phyloP scores from a whole-genome alignment of 2,113 vertebrate species.

The Passer domesticus region DNA sequence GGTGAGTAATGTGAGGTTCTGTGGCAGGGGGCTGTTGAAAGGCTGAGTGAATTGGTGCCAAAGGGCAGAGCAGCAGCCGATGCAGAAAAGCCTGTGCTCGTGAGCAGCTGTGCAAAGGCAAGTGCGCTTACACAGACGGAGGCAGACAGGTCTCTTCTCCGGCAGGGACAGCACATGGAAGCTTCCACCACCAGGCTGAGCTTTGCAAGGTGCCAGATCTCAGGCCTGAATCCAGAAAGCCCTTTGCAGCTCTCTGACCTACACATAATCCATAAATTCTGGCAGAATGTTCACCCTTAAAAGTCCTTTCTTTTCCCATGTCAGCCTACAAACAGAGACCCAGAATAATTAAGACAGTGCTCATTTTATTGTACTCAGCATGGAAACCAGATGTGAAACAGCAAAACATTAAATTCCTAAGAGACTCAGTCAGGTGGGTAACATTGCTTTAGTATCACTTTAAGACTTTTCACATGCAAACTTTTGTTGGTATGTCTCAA shows the following conservation, averaged over 20 bases:
- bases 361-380: slow-evolving; percentile 59
- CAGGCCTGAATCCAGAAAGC: neutral
- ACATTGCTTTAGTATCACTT: slow-evolving; percentile 21
- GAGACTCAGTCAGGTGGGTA: neutral
- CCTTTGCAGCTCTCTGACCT: neutral
- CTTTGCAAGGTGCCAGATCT: neutral
- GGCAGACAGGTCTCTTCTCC: neutral
- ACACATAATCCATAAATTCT: neutral
- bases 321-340: slow-evolving; percentile 42
- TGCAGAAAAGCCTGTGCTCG: neutral
- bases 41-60: neutral
- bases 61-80: neutral
- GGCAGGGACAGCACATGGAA: accelerated
- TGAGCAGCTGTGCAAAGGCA: neutral
- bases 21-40: neutral
- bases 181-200: neutral
- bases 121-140: neutral
- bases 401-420: slow-evolving; percentile 55
- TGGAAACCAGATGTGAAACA: slow-evolving; percentile 64
- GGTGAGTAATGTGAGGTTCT: neutral
- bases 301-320: neutral
- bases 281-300: neutral
- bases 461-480: slow-evolving; percentile 54
- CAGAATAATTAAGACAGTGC: slow-evolving; percentile 49
- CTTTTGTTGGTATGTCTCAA: slow-evolving; percentile 7